phyloP scores from a whole-genome alignment of 1,140 invertebrate genomes.

The Nasonia giraulti region DNA sequence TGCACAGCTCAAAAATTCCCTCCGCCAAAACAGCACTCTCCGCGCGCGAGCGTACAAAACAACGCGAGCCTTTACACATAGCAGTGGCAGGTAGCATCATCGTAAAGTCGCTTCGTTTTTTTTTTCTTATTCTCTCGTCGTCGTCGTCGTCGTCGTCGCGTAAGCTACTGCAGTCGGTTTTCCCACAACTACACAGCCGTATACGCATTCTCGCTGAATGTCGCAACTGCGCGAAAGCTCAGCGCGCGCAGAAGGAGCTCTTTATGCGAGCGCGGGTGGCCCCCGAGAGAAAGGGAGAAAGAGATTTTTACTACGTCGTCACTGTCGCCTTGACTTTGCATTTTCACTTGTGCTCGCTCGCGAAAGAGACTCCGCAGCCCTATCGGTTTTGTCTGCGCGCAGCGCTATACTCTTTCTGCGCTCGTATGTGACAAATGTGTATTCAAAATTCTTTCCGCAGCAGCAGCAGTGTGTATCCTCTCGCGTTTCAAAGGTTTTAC shows the following conservation, averaged over 20 bases:
- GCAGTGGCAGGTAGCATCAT: slow-evolving; percentile 2
- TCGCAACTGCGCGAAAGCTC: background rate
- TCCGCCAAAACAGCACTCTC: background rate
- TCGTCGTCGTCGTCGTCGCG: background rate
- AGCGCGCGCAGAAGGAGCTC: slow-evolving; percentile 8
- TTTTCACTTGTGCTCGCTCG: background rate
- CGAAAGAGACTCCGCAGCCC: too few species aligned
- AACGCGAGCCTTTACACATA: background rate
- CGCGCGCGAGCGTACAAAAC: background rate
- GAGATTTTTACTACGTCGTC: slow-evolving; percentile 31
- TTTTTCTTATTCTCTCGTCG: background rate
- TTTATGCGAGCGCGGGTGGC: slow-evolving; percentile 18
- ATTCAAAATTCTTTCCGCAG: background rate
- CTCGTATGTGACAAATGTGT: background rate
- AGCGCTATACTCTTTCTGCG: background rate
- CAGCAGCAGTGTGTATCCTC: too few species aligned
- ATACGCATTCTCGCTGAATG: background rate
- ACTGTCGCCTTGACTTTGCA: slow-evolving; percentile 42
- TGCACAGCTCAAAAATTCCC: background rate
- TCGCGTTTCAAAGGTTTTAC: background rate
- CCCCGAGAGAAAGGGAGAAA: background rate
- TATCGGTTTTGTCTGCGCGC: background rate
- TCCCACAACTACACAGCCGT: slow-evolving; percentile 4
- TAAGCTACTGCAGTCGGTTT: background rate
- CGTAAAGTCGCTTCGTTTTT: background rate